Base-by-base conservation (phyloP, 2,113 vertebrate genomes). In the Malurus melanocephalus region DNA sequence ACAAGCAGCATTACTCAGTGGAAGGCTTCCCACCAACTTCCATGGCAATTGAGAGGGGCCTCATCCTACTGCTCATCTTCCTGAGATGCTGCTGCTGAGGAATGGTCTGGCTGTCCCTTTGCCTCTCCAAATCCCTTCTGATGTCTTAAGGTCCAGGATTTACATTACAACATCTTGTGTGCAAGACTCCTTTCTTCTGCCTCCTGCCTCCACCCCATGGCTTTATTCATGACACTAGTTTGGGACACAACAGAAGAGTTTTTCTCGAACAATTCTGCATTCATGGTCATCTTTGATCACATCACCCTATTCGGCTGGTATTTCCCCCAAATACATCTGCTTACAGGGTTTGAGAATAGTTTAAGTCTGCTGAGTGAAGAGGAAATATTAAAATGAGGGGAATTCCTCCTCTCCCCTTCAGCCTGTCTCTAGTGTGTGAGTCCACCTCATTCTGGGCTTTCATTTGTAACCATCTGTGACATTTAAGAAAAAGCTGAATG, bases 401-500 rank as follows among this genome's bases (percentile, higher is more conserved):
- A 74, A 84, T 67, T 80, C 49, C 33, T 75, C 40, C 18, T 81
- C 30, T 65, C 8, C 24, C 7, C 43, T 82, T 43, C 55, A 85
- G 61, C 20, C 48, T 59, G 0, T 56, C 18, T 49, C 21, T 45
- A 77, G 16, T 51, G 16, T 66, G 26, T 32, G 71, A 89, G 65
- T 72, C 28, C 57, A 59, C 26, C 40, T 88, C 85, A 74, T 85
- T 93, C 56, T 71, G 49, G 27, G 49, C 27, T 91, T 55, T 49
- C 56, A 16, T 77, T 80, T 83, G 67, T 80, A 92, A 74, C 45
- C 68, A 66, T 49, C 67, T 82, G 64, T 77, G 74, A 86, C 80
- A 94, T 81, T 88, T 68, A 75, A 81, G 57, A 87, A 88, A 80
- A 84, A 78, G 49, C 26, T 77, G 71, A 84, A 86, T 79, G 24